These are phyloP conservation scores for Anthonomus grandis DNA, from an alignment of 1,140 invertebrate genomes.

Conservation along the genomic window DNA sequence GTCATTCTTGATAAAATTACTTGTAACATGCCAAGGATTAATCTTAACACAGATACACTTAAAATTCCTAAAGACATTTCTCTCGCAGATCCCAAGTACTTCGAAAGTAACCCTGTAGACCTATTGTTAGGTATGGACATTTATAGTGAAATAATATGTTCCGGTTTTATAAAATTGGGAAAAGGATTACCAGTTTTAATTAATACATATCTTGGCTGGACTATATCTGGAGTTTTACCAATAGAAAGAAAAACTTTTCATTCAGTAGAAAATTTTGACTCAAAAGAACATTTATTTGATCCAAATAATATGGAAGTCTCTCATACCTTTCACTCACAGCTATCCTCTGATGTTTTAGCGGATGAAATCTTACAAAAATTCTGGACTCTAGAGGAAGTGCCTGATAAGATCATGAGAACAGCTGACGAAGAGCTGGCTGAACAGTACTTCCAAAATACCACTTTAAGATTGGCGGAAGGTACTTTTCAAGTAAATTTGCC, in stretches of 20 bases:
- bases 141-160: neutral
- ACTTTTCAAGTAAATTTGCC: conserved; percentile 14
- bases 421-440: neutral
- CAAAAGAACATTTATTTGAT: neutral
- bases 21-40: neutral
- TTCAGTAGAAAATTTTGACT: no score
- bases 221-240: neutral
- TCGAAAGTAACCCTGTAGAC: neutral
- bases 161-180: neutral
- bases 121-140: neutral
- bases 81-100: neutral
- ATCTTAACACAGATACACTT: neutral
- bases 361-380: neutral
- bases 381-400: conserved; percentile 4
- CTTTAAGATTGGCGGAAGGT: neutral
- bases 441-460: neutral
- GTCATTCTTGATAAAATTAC: neutral
- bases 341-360: neutral
- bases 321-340: neutral
- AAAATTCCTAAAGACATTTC: neutral
- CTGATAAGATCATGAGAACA: neutral
- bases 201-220: neutral
- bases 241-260: no score
- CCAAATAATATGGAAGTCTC: no score
- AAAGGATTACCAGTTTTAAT: neutral